These are phyloP conservation scores for Heliconius hewitsoni DNA, from an alignment of 1,140 invertebrate species.

Conservation along the genomic window DNA sequence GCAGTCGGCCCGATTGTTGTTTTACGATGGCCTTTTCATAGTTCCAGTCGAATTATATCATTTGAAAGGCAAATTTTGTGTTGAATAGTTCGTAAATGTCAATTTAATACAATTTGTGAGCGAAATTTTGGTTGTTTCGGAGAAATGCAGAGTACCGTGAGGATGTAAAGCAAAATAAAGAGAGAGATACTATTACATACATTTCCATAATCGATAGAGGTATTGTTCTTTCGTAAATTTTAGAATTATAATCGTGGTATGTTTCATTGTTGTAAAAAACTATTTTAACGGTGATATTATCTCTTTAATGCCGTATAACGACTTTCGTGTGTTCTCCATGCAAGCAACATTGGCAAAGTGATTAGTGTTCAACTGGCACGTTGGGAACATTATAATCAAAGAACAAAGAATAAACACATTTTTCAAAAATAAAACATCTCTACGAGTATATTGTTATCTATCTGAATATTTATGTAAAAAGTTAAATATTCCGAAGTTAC, in stretches of 20 bases:
- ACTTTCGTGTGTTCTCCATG: too few species aligned
- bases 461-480: slow-evolving; percentile 7
- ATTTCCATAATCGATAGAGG: background rate
- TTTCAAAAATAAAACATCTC: background rate
- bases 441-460: background rate
- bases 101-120: slow-evolving; percentile 6
- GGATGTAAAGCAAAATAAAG: background rate
- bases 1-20: slow-evolving; percentile 25
- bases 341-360: too few species aligned
- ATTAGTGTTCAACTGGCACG: too few species aligned
- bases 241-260: too few species aligned
- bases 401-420: background rate
- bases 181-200: background rate
- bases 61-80: slow-evolving; percentile 8
- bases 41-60: slow-evolving; percentile 15
- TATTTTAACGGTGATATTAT: too few species aligned
- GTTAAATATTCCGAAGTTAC: slow-evolving; percentile 10
- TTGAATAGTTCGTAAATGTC: slow-evolving; percentile 4
- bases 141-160: background rate
- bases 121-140: background rate
- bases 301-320: too few species aligned
- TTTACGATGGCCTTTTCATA: slow-evolving; percentile 30
- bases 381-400: too few species aligned
- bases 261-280: too few species aligned
- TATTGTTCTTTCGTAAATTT: too few species aligned